Base-by-base conservation (phyloP, 2,797 vertebrate genomes). In the Trichosurus vulpecula region DNA sequence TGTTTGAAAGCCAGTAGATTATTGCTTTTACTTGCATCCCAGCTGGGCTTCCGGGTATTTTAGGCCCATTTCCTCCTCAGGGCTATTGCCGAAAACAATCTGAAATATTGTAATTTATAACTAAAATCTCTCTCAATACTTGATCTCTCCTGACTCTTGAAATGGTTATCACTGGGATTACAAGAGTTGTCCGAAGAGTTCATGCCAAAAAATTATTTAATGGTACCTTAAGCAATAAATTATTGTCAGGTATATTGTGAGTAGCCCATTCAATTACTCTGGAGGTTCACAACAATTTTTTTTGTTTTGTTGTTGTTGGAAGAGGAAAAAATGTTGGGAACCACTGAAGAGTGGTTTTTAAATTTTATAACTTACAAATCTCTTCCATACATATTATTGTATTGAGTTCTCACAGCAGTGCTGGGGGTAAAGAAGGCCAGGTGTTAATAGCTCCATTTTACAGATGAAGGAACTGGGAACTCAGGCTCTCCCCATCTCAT, bases 11-110 rank as follows among this genome's bases (percentile, higher is more conserved):
- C 1, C 52, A 54, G 13, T 41, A 31, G 91, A 89, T 74, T 91
- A 6, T 30, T 12, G 2, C 41, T 6, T 41, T 19, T 91, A 0
- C 41, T 74, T 47, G 52, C 47, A 41, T 87, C 1, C 47, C 13
- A 90, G 31, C 29, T 87, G n/a, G 3, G 4, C 6, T 95, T 90
- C 30, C 51, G 56, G 16, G 4, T 93, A 93, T 93, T 96, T 5
- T 87, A 56, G 92, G n/a, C 74, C 81, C 55, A 52, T 55, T 81
- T 95, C 92, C 30, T 98, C 31, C 92, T 30, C 90, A 90, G 51
- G 96, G 93, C 29, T 93, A 41, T 53, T 95, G 92, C 90, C 93
- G 81, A 94, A 57, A 90, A 93, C 35, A 96, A 66, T 22, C 41
- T 6, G 94, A 52, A 41, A 87, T 57, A 35, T 27, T 81, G 5